Conservation (phyloP, 2,797 vertebrate genomes). For the Pseudomugil tenellus region DNA sequence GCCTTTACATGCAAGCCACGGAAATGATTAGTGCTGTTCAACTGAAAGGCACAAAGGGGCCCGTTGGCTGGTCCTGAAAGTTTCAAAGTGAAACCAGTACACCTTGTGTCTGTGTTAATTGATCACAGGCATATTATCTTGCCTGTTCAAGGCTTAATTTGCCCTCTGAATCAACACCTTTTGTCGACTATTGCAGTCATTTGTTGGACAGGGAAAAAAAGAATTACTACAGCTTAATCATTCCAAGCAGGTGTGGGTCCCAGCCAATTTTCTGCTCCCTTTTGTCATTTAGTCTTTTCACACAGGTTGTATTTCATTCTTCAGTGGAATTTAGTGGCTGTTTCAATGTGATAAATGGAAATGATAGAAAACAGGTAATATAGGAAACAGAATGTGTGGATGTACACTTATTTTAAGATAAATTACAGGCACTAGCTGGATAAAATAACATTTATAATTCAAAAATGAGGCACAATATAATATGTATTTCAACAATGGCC, state of each 20-base stretch:
- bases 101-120: slow-evolving; percentile 83
- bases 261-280: slow-evolving; percentile 66
- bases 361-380: slow-evolving; percentile 19
- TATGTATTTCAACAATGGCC: slow-evolving; percentile 44
- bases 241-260: slow-evolving; percentile 72
- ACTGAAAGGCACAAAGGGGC: slow-evolving; percentile 77
- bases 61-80: slow-evolving; percentile 72
- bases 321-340: slow-evolving; percentile 21
- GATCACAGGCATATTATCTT: slow-evolving; percentile 83
- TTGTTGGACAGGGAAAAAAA: slow-evolving; percentile 73
- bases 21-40: slow-evolving; percentile 82
- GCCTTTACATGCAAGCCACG: slow-evolving; percentile 83
- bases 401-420: slow-evolving; percentile 49
- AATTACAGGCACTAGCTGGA: slow-evolving; percentile 48
- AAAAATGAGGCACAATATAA: slow-evolving; percentile 45
- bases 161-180: slow-evolving; percentile 82
- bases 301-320: slow-evolving; percentile 52
- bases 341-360: slow-evolving; percentile 21
- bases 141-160: slow-evolving; percentile 82
- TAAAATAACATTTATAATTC: slow-evolving; percentile 35
- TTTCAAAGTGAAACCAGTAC: slow-evolving; percentile 81
- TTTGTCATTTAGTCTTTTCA: slow-evolving; percentile 62
- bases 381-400: not conserved
- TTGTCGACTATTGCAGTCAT: slow-evolving; percentile 74
- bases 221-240: slow-evolving; percentile 72